These are phyloP conservation scores for Arbacia lixula DNA, from an alignment of 53 echinoderm and acorn worm species.

Conservation along the genomic window DNA sequence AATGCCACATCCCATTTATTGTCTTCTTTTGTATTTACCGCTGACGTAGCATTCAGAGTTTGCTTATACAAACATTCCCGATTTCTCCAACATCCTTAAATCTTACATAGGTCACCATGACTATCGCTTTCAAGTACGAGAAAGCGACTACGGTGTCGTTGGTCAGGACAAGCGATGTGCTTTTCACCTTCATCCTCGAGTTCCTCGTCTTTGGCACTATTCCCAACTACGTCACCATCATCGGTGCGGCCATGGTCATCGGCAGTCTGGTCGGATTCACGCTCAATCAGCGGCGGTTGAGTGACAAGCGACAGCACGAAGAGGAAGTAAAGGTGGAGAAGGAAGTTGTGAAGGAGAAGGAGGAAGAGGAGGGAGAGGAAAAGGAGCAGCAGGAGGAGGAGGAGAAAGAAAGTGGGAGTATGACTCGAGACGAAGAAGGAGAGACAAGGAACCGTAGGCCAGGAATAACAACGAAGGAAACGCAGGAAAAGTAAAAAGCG, in stretches of 20 bases:
- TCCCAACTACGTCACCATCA: constrained; percentile 28
- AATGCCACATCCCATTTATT: too few relatives aligned
- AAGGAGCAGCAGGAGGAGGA: not conserved
- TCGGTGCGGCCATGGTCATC: constrained; percentile 13
- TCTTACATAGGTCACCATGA: too few relatives aligned
- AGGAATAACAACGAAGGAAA: not conserved
- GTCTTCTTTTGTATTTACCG: too few relatives aligned
- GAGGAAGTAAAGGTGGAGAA: too few relatives aligned
- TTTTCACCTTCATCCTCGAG: constrained; percentile 43
- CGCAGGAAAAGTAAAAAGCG: too few relatives aligned
- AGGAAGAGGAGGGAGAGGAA: not conserved
- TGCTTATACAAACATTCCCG: too few relatives aligned
- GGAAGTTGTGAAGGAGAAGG: too few relatives aligned
- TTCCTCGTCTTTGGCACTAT: constrained; percentile 11
- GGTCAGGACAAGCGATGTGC: constrained; percentile 13
- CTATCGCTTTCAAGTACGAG: not conserved
- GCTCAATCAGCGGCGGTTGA: too few relatives aligned
- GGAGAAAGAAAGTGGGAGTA: not conserved
- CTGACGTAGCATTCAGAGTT: too few relatives aligned
- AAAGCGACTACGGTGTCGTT: constrained; percentile 20
- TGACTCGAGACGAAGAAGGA: not conserved
- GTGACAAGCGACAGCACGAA: too few relatives aligned
- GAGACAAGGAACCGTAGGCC: not conserved
- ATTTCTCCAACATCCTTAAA: too few relatives aligned
- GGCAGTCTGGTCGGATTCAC: constrained; percentile 36